These are phyloP conservation scores for Orius insidiosus DNA, from an alignment of 1,140 invertebrate species.

Conservation along the genomic window DNA sequence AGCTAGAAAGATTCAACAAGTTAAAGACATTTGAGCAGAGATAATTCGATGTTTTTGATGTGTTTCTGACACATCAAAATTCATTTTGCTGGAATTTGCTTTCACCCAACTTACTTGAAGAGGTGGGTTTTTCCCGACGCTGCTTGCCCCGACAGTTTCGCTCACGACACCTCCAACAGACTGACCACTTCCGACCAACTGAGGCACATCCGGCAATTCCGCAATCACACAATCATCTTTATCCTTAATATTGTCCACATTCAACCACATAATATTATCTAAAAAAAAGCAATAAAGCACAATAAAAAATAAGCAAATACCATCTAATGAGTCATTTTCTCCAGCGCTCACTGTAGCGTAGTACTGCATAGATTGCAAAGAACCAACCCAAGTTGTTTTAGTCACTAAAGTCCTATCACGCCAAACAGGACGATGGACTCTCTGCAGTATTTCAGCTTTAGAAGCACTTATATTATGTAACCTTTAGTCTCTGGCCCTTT, in stretches of 20 bases:
- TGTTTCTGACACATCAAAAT: no score
- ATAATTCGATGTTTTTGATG: no score
- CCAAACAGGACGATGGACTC: conserved; percentile 83
- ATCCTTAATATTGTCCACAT: conserved; percentile 80
- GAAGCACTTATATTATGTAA: conserved; percentile 94
- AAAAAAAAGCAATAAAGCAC: conserved; percentile 18
- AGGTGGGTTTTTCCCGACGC: conserved; percentile 28
- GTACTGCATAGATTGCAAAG: conserved; percentile 95
- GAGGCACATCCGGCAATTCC: conserved; percentile 64
- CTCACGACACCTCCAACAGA: conserved; percentile 91
- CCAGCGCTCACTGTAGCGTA: conserved; percentile 85
- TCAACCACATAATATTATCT: conserved; percentile 92
- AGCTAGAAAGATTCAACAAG: conserved; percentile 16
- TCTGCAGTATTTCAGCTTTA: conserved; percentile 82
- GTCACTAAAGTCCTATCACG: conserved; percentile 69
- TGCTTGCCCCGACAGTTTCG: conserved; percentile 73
- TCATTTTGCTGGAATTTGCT: no score
- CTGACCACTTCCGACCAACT: conserved; percentile 82
- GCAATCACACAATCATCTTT: conserved; percentile 47
- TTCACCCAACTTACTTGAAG: conserved; percentile 25
- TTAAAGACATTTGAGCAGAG: conserved; percentile 1
- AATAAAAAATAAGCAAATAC: conserved; percentile 18
- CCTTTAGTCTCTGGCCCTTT: conserved; percentile 92
- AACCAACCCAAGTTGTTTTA: conserved; percentile 89
- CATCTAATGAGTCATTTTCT: conserved; percentile 45